Conservation (phyloP, 2,113 vertebrate genomes). For the Gulo gulo region DNA sequence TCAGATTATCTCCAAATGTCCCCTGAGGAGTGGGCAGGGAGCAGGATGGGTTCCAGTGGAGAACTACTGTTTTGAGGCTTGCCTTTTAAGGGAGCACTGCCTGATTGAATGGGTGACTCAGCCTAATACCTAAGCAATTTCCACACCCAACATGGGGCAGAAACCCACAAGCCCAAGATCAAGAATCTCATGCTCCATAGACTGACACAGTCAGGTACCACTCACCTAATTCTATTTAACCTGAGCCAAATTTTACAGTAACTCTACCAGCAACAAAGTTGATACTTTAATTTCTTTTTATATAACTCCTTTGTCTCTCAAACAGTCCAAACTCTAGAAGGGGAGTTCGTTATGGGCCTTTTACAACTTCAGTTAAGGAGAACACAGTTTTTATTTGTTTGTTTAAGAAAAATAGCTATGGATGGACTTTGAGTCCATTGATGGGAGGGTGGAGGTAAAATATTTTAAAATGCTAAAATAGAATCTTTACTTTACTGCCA, state of each 20-base stretch:
- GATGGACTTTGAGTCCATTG: background rate
- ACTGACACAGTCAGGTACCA: background rate
- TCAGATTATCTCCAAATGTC: background rate
- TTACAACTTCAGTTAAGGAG: background rate
- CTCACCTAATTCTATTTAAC: background rate
- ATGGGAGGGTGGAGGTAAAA: background rate
- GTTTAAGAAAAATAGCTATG: background rate
- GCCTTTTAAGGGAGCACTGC: background rate
- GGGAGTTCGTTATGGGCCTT: background rate
- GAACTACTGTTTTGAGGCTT: background rate
- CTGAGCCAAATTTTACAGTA: background rate
- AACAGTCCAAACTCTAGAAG: background rate
- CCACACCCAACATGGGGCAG: background rate
- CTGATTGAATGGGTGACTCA: background rate
- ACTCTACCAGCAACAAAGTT: background rate
- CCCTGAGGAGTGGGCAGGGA: accelerated
- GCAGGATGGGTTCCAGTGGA: accelerated
- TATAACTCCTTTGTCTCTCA: background rate
- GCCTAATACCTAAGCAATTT: background rate
- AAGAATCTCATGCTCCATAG: background rate
- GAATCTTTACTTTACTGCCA: background rate
- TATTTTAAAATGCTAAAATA: background rate
- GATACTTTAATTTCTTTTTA: background rate
- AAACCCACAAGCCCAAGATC: background rate
- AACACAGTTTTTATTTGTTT: background rate